Conservation (phyloP, 2,888 invertebrate species). For the Cosmia trapezina region DNA sequence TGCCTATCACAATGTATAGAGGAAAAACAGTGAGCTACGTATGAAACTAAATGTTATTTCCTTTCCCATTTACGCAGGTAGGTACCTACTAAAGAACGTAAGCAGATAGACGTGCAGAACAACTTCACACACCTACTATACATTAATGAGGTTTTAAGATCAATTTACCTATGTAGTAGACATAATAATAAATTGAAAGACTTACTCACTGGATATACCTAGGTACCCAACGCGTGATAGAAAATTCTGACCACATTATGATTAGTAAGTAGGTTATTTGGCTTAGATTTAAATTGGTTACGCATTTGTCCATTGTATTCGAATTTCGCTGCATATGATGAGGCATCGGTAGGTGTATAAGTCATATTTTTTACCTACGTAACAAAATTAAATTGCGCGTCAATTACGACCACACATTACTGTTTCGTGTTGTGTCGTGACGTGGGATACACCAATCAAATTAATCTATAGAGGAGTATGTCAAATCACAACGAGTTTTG, state of each 20-base stretch:
- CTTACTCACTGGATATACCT: neutral
- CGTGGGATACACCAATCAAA: too few species aligned
- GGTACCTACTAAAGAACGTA: neutral
- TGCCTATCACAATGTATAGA: neutral
- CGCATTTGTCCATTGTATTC: neutral
- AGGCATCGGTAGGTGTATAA: neutral
- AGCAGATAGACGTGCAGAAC: neutral
- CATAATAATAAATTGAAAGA: neutral
- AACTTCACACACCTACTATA: neutral
- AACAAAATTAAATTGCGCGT: neutral
- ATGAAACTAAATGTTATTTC: too few species aligned
- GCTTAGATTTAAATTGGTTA: neutral
- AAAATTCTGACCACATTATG: slow-evolving; percentile 2
- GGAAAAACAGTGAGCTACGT: neutral
- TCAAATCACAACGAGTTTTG: too few species aligned
- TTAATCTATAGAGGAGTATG: too few species aligned
- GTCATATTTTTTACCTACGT: neutral
- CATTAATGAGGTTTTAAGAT: slow-evolving; percentile 7
- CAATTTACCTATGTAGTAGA: neutral
- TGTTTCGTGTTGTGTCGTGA: too few species aligned
- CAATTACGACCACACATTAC: too few species aligned
- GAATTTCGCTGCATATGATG: neutral
- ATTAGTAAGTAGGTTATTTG: neutral
- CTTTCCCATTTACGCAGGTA: neutral
- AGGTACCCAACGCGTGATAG: neutral